Base-by-base conservation (phyloP, 1,140 invertebrate genomes). In the Onthophagus taurus region DNA sequence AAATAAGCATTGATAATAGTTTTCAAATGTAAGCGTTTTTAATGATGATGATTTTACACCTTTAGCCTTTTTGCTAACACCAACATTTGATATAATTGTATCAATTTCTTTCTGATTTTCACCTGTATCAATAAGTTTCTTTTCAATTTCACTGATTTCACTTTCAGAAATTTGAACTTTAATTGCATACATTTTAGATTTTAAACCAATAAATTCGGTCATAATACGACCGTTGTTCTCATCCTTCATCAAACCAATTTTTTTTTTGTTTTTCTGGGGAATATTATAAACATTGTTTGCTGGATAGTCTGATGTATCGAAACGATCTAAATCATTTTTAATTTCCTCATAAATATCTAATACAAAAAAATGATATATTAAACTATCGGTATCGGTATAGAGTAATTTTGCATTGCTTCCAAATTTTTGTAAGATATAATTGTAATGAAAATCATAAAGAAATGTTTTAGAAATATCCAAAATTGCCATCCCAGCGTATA, bases 171-270 rank as follows among this genome's bases (percentile, higher is more conserved):
- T 11, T 42, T 52, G 17, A 36, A 52, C 31, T 48, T 43, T 54
- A 18, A 55, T 49, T 11, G 55, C 45, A 51, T 70, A 71, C 50
- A 68, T 60, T 57, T 72, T 73, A 12, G 61, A 47, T 42, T 57
- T 49, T 33, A 70, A 42, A 7, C 64, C 65, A 31, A 67, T 43
- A 59, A 63, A 72, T 51, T 64, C 55, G 7, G 31, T 47, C 33
- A 71, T 59, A 26, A 61, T 52, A 41, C 43, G 44, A 7, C 63
- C 63, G 47, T 56, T 59, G 17, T 54, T 54, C 55, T 74, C 70
- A 59, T 71, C 68, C 56, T 71, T 74, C 49, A 72, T 65, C 55
- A 68, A 63, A 5, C 70, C 68, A 4, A 68, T 16, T 3, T 68
- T 59, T 48, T 74, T 73, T 52, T 69, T 70, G 49, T 72, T 71